Evolutionary conservation across 1,140 invertebrate genomes (phyloP).

Genomic region (Phymorhynchus buccinoides): DNA sequence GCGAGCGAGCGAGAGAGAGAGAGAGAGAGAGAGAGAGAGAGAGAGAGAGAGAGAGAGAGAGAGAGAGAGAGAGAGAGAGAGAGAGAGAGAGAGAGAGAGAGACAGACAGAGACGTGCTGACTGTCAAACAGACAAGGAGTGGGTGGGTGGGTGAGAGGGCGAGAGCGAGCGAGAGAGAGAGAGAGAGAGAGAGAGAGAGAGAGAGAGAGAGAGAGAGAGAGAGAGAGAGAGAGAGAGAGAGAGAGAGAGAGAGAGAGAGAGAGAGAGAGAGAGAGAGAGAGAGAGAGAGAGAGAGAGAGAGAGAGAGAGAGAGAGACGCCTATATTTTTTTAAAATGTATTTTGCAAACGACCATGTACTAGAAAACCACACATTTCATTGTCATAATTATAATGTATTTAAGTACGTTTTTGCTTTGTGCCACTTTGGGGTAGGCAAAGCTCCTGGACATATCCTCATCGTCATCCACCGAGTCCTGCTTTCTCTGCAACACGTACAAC

Average conservation of each 20-base stretch:
- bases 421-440: constrained; percentile 9
- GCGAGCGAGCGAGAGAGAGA: background rate
- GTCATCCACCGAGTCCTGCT: background rate
- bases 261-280: background rate
- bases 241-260: background rate
- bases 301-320: background rate
- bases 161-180: background rate
- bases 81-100: background rate
- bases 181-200: background rate
- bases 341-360: too few relatives aligned
- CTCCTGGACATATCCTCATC: background rate
- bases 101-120: background rate
- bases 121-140: background rate
- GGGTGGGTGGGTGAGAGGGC: too few relatives aligned
- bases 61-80: background rate
- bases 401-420: constrained; percentile 22
- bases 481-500: background rate
- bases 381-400: too few relatives aligned
- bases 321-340: too few relatives aligned
- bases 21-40: background rate
- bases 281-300: background rate
- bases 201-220: background rate
- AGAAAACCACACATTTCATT: too few relatives aligned
- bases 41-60: background rate
- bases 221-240: too few relatives aligned